Percentiles rank a stretch among this genome's conserved stretches.
These are phyloP conservation scores for Aplodontia rufa DNA, from an alignment of 2,113 vertebrate genomes.

Conservation along the genomic window DNA sequence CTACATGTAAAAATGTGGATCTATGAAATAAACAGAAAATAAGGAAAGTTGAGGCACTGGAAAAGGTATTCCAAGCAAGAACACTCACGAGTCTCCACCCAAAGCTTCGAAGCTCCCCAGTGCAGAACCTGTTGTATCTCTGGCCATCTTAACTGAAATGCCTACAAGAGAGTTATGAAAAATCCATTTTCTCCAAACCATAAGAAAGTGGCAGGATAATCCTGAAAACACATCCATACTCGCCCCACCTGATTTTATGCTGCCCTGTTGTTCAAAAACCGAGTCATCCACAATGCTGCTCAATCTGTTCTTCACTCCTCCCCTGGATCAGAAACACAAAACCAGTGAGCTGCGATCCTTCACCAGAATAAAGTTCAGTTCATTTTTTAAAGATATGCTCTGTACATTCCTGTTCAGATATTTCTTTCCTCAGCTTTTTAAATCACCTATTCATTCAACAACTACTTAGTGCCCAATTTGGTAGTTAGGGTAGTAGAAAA, in stretches of 20 bases:
- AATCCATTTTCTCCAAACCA: background rate
- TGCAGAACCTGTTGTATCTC: conserved; percentile 83
- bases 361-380: background rate
- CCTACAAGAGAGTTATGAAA: background rate
- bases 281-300: conserved; percentile 79
- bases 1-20: background rate
- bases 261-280: conserved; percentile 44
- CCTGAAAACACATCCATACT: background rate
- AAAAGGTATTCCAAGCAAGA: background rate
- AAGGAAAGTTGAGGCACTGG: background rate
- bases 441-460: background rate
- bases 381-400: background rate
- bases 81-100: conserved; percentile 91
- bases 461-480: background rate
- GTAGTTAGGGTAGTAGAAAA: background rate
- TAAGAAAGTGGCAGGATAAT: background rate
- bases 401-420: background rate
- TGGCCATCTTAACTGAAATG: conserved; percentile 83
- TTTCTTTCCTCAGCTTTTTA: conserved; percentile 11
- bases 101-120: conserved; percentile 90
- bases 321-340: background rate
- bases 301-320: conserved; percentile 84
- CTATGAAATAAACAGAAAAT: background rate
- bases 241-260: conserved; percentile 46
- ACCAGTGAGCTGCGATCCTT: background rate